Evolutionary conservation across 1,140 invertebrate genomes (phyloP).

Genomic region (Centruroides vittatus): DNA sequence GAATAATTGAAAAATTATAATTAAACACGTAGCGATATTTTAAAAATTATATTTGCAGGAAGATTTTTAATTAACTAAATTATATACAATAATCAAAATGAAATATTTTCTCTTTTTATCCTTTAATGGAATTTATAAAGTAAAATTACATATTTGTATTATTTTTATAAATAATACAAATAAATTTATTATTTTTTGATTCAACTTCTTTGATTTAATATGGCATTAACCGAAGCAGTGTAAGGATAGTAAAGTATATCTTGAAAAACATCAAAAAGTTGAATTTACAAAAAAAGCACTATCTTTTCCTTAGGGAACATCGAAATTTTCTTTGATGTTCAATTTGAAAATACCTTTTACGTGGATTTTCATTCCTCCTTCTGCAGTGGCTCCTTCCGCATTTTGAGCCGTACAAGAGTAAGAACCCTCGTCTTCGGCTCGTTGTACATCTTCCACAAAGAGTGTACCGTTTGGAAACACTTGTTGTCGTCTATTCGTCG

Average conservation of each 20-base stretch:
- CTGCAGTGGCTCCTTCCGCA: constrained; percentile 33
- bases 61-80: neutral
- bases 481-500: constrained; percentile 27
- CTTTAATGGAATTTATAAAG: no score
- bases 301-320: neutral
- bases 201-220: no score
- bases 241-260: neutral
- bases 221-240: neutral
- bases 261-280: neutral
- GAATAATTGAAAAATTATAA: no score
- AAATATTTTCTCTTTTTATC: neutral
- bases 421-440: constrained; percentile 31
- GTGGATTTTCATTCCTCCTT: constrained; percentile 29
- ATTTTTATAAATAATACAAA: no score
- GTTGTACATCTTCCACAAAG: constrained; percentile 38
- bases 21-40: no score
- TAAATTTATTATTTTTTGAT: no score
- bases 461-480: constrained; percentile 53
- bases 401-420: constrained; percentile 37
- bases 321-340: neutral
- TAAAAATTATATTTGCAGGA: no score
- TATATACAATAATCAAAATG: neutral
- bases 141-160: no score
- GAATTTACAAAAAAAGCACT: neutral
- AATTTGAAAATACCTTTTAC: constrained; percentile 31